Percentiles rank a stretch among this genome's conserved stretches.
Conservation (phyloP, 2,888 invertebrate genomes). For the Chymomyza amoena region DNA sequence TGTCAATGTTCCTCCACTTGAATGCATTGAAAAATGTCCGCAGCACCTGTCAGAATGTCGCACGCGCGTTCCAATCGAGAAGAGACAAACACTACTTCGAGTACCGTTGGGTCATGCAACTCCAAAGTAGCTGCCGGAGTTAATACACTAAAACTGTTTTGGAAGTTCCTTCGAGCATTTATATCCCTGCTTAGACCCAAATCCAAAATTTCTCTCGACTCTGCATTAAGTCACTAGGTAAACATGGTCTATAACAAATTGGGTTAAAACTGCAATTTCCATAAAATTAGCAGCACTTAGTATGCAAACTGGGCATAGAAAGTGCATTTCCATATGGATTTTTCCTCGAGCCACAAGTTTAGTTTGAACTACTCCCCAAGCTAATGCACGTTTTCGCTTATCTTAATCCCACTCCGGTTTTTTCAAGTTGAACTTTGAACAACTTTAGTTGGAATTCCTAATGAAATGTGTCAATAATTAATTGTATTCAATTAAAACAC, state of each 20-base stretch:
- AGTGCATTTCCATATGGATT: slow-evolving; percentile 61
- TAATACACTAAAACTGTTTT: not conserved
- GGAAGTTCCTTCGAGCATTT: not conserved
- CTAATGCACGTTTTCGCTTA: slow-evolving; percentile 54
- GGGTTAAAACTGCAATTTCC: slow-evolving; percentile 52
- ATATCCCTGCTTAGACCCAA: too few relatives aligned
- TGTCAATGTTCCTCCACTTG: slow-evolving; percentile 50
- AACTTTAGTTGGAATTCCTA: slow-evolving; percentile 52
- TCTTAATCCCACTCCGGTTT: slow-evolving; percentile 19
- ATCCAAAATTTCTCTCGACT: too few relatives aligned
- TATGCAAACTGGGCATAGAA: slow-evolving; percentile 38
- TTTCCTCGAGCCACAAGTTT: slow-evolving; percentile 25
- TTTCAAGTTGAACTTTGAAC: slow-evolving; percentile 10
- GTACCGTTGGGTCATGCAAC: slow-evolving; percentile 42
- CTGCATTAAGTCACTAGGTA: slow-evolving; percentile 21
- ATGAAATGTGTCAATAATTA: slow-evolving; percentile 77
- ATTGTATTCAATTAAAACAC: slow-evolving; percentile 76
- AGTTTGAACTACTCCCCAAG: slow-evolving; percentile 22
- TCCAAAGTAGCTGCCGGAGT: not conserved
- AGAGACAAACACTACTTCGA: slow-evolving; percentile 33
- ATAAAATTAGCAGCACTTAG: slow-evolving; percentile 33
- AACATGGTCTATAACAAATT: slow-evolving; percentile 39
- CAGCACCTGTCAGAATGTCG: slow-evolving; percentile 56
- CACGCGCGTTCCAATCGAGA: slow-evolving; percentile 28
- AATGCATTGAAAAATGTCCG: slow-evolving; percentile 55